Evolutionary conservation across 2,113 vertebrate species (phyloP).

Genomic region (Corynorhinus townsendii): DNA sequence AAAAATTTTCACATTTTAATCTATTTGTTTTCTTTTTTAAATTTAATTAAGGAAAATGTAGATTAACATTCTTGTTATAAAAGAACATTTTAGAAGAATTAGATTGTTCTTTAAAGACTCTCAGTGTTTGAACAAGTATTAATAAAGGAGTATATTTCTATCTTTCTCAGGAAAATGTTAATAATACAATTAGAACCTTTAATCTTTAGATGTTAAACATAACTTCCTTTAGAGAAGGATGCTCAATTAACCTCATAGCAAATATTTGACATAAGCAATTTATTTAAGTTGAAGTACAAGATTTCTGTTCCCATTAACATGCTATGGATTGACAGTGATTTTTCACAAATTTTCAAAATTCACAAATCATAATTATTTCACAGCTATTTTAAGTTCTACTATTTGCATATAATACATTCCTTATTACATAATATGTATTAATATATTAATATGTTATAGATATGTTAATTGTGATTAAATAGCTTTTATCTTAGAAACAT

Average conservation of each 20-base stretch:
- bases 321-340: neutral
- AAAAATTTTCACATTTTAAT: neutral
- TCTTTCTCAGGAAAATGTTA: neutral
- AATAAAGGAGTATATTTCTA: neutral
- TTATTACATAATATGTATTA: neutral
- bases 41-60: slow-evolving; percentile 13
- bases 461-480: neutral
- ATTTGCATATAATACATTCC: neutral
- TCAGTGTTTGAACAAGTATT: neutral
- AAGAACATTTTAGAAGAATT: slow-evolving; percentile 2
- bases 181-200: neutral
- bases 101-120: neutral
- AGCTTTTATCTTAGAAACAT: neutral
- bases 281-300: neutral
- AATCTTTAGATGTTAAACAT: neutral
- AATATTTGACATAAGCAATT: neutral
- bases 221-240: neutral
- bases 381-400: neutral
- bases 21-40: slow-evolving; percentile 1
- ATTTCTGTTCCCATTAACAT: neutral
- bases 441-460: neutral
- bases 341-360: neutral
- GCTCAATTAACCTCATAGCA: neutral
- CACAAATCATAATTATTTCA: neutral
- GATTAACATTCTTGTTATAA: neutral